phyloP scores from a whole-genome alignment of 2,113 vertebrate species.

The Callorhinus ursinus region DNA sequence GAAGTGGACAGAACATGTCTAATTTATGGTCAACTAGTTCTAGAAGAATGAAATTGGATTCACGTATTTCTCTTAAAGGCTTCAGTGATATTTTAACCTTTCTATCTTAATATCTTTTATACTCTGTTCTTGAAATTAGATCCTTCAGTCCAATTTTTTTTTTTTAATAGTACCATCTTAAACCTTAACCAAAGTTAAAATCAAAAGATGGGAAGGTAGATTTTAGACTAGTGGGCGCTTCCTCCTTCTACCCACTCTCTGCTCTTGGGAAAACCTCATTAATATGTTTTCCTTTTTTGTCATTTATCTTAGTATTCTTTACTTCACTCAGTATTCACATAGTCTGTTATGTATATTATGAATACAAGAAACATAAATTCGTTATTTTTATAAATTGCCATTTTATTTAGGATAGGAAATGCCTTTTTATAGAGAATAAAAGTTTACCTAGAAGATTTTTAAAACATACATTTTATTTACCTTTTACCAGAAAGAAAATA shows the following conservation, averaged over 20 bases:
- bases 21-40: background rate
- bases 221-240: background rate
- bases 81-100: slow-evolving; percentile 1
- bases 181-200: slow-evolving; percentile 34
- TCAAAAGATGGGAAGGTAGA: background rate
- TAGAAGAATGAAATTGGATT: background rate
- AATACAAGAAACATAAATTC: slow-evolving; percentile 47
- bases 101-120: slow-evolving; percentile 33
- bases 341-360: background rate
- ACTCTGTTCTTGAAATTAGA: slow-evolving; percentile 48
- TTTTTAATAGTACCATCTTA: background rate
- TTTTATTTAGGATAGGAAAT: slow-evolving; percentile 78
- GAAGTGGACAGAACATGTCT: background rate
- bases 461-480: background rate
- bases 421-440: slow-evolving; percentile 77
- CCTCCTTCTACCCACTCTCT: background rate
- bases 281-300: background rate
- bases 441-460: slow-evolving; percentile 49
- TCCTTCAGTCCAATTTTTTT: background rate
- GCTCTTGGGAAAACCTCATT: background rate
- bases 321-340: background rate
- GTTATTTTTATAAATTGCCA: slow-evolving; percentile 79
- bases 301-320: background rate
- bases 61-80: background rate
- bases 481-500: slow-evolving; percentile 55